These are phyloP conservation scores for human DNA, from an alignment of 2,113 vertebrate species.

Conservation along the genomic window DNA sequence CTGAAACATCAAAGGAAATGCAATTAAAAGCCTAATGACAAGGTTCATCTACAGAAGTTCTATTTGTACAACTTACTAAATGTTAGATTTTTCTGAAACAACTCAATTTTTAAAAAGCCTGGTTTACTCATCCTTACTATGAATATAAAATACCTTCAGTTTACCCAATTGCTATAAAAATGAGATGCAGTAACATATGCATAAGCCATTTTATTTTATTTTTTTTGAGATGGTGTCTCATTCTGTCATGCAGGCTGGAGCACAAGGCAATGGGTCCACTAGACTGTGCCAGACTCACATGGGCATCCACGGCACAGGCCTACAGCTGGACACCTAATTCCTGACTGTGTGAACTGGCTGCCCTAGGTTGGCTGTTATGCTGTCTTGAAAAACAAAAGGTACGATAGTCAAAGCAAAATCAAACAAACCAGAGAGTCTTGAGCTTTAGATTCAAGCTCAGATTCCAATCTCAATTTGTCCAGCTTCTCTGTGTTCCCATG, in stretches of 20 bases:
- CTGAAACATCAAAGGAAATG: neutral
- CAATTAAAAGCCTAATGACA: neutral
- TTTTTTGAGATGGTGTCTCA: no score
- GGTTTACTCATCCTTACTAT: neutral
- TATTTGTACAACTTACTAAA: neutral
- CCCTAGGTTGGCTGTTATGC: neutral
- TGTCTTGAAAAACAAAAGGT: neutral
- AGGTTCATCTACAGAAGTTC: neutral
- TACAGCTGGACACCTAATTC: neutral
- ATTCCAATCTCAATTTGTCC: neutral
- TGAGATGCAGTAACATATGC: neutral
- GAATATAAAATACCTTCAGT: neutral
- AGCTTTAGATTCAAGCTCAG: neutral
- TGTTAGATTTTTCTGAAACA: conserved; percentile 10
- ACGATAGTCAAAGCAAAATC: neutral
- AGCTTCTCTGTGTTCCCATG: neutral
- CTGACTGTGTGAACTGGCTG: neutral
- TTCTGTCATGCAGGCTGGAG: neutral
- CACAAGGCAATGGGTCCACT: neutral
- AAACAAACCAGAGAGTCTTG: neutral
- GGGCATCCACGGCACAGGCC: fast-evolving
- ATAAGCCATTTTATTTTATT: neutral
- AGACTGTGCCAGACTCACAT: neutral
- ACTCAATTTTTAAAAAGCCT: neutral
- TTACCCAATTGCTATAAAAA: neutral